Conservation (phyloP, 2,113 vertebrate species). For the Myrmecobius fasciatus region DNA sequence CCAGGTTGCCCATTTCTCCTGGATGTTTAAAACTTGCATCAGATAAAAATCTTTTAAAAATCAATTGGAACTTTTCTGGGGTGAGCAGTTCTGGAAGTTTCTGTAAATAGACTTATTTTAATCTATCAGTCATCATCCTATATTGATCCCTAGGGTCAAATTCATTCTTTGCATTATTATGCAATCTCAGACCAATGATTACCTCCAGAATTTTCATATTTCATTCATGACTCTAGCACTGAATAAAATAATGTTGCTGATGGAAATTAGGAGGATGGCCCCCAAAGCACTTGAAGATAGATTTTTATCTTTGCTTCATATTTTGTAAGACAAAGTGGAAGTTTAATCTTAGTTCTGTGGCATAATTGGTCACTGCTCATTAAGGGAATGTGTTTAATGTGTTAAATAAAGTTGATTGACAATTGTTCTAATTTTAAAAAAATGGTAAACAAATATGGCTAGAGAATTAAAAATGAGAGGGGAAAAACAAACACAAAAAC, state of each 20-base stretch:
- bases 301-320: constrained; percentile 43
- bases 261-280: constrained; percentile 6
- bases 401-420: constrained; percentile 42
- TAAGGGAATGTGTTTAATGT: constrained; percentile 39
- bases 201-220: background rate
- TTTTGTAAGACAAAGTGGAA: constrained; percentile 34
- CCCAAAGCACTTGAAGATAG: constrained; percentile 2
- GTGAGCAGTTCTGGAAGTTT: background rate
- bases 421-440: constrained; percentile 62
- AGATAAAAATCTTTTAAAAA: constrained; percentile 21
- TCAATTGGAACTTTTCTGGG: background rate
- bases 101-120: background rate
- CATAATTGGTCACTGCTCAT: constrained; percentile 30
- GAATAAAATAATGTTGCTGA: background rate
- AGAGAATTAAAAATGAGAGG: constrained; percentile 49
- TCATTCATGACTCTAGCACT: background rate
- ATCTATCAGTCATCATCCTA: background rate
- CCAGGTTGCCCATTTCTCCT: background rate
- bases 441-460: constrained; percentile 35
- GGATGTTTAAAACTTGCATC: constrained; percentile 7
- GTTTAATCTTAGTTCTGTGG: constrained; percentile 50
- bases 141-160: background rate
- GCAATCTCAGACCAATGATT: background rate
- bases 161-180: constrained; percentile 12
- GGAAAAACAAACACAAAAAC: constrained; percentile 19